phyloP scores from a whole-genome alignment of 1,140 invertebrate genomes.

The Platyura marginata region DNA sequence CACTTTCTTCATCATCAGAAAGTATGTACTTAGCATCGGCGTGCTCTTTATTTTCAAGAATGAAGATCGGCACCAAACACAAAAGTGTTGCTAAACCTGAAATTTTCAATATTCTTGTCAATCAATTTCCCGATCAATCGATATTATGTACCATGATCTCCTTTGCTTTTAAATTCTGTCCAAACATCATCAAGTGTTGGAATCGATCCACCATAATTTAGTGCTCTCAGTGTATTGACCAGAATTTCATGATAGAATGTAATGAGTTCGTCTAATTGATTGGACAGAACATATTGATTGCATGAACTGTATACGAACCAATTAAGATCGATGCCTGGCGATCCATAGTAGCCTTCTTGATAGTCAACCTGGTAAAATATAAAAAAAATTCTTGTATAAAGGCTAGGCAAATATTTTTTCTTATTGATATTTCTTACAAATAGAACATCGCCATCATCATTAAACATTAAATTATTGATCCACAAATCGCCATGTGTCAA shows the following conservation, averaged over 20 bases:
- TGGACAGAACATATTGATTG: constrained; percentile 5
- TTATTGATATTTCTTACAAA: no score
- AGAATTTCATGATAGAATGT: constrained; percentile 18
- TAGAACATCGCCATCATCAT: constrained; percentile 26
- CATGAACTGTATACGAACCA: constrained; percentile 8
- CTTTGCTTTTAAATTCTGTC: constrained; percentile 10
- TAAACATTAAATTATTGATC: constrained; percentile 42
- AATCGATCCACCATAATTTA: constrained; percentile 15
- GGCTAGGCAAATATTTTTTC: no score
- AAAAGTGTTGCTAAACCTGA: constrained; percentile 5
- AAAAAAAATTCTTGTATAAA: constrained; percentile 1
- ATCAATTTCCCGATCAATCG: no score
- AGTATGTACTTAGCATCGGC: constrained; percentile 6
- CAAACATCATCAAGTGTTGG: constrained; percentile 17
- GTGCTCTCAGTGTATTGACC: constrained; percentile 12
- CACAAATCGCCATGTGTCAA: constrained; percentile 40
- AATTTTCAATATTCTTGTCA: no score
- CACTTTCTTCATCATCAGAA: constrained; percentile 6
- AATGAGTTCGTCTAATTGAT: constrained; percentile 14
- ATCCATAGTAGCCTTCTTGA: constrained; percentile 9
- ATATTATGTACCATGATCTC: constrained; percentile 9
- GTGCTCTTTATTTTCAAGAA: constrained; percentile 6
- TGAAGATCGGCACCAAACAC: constrained; percentile 6
- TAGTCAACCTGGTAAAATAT: constrained; percentile 6
- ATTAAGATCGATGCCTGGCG: constrained; percentile 9